phyloP scores from a whole-genome alignment of 2,113 vertebrate species.

The Bujurquina vittata region DNA sequence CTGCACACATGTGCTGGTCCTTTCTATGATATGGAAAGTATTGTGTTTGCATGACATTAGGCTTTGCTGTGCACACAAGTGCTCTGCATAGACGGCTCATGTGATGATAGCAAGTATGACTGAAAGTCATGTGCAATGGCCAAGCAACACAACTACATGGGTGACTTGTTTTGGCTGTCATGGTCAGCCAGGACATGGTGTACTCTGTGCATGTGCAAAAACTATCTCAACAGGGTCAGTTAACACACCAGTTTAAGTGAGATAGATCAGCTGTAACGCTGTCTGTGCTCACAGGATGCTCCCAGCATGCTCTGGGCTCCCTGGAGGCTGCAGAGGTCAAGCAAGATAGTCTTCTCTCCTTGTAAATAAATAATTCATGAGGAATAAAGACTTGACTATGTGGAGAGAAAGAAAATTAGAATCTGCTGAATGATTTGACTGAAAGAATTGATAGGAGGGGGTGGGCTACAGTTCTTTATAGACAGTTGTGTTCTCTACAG shows the following conservation, averaged over 20 bases:
- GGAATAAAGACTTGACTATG: conserved; percentile 30
- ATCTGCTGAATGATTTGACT: not conserved
- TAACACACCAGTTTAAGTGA: conserved; percentile 38
- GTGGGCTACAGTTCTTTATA: not conserved
- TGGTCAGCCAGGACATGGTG: not conserved
- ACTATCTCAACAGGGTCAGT: not conserved
- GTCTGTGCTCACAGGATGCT: conserved; percentile 60
- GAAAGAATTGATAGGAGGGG: too few relatives aligned
- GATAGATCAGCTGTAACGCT: conserved; percentile 40
- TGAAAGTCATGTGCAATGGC: not conserved
- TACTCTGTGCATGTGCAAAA: not conserved
- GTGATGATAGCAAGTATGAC: not conserved
- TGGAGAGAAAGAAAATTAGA: not conserved
- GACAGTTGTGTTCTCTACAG: not conserved
- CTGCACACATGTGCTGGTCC: conserved; percentile 1
- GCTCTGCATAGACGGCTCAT: not conserved
- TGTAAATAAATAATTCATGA: conserved; percentile 65
- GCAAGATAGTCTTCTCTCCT: conserved; percentile 45
- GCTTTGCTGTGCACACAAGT: not conserved
- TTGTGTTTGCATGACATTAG: conserved; percentile 43
- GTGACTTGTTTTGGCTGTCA: not conserved
- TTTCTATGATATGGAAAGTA: conserved; percentile 25
- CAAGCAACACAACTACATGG: not conserved
- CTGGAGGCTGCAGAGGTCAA: conserved; percentile 52
- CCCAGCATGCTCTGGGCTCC: conserved; percentile 55